Evolutionary conservation across 1,140 invertebrate species (phyloP).

Genomic region (Leptinotarsa defecta): DNA sequence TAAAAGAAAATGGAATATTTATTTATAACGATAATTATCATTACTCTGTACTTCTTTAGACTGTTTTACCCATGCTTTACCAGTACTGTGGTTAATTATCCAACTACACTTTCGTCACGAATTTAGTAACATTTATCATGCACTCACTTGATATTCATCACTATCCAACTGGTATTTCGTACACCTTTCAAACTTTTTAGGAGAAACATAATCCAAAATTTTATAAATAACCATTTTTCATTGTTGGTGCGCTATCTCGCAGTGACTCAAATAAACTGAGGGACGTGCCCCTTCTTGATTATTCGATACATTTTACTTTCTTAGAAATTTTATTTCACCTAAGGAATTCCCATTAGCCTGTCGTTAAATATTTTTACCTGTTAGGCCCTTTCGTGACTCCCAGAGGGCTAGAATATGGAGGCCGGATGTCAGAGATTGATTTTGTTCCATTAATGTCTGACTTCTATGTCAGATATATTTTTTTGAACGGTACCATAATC

Average conservation of each 20-base stretch:
- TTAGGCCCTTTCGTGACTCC: neutral
- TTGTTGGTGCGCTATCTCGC: neutral
- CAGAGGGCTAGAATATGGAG: neutral
- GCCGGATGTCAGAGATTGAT: constrained; percentile 2
- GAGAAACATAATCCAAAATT: neutral
- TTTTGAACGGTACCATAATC: neutral
- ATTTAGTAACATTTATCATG: too few relatives aligned
- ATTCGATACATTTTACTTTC: neutral
- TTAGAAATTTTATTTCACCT: neutral
- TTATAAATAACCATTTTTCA: neutral
- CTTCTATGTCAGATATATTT: neutral
- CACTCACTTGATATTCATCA: neutral
- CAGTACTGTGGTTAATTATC: too few relatives aligned
- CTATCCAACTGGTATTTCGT: neutral
- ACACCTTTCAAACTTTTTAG: neutral
- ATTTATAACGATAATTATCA: too few relatives aligned
- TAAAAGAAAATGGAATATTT: too few relatives aligned
- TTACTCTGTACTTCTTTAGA: too few relatives aligned
- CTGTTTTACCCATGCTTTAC: too few relatives aligned
- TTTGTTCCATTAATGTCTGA: neutral
- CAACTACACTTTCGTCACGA: too few relatives aligned
- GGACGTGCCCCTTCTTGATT: neutral
- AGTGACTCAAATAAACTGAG: neutral
- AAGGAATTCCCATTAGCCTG: neutral
- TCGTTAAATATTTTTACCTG: neutral